phyloP scores from a whole-genome alignment of 2,797 vertebrate genomes.

The Danio choprae region DNA sequence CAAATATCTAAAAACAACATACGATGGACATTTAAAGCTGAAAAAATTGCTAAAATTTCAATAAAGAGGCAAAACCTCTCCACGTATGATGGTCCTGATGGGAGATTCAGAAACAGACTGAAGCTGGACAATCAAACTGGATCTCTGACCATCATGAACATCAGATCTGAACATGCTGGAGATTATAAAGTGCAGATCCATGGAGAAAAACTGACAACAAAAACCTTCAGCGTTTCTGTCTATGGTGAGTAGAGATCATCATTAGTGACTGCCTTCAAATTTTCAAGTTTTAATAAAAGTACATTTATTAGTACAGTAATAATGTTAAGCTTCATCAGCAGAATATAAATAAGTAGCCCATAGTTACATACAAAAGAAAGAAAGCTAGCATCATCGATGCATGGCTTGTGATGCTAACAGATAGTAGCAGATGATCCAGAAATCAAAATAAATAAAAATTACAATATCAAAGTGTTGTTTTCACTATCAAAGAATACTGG shows the following conservation, averaged over 20 bases:
- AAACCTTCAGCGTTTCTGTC: background rate
- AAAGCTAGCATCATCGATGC: no score
- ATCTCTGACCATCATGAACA: background rate
- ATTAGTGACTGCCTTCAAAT: background rate
- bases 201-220: background rate
- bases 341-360: background rate
- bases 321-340: background rate
- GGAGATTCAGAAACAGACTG: background rate
- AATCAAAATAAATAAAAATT: no score
- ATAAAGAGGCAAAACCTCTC: background rate
- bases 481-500: no score
- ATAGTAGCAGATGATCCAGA: no score
- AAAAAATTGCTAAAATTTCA: background rate
- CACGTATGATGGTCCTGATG: background rate
- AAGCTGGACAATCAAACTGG: no score
- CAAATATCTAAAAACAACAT: background rate
- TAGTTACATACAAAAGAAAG: no score
- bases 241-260: background rate
- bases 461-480: no score
- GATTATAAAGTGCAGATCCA: background rate
- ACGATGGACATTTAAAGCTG: background rate
- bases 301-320: background rate
- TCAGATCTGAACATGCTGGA: background rate
- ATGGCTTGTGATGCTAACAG: no score
- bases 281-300: background rate